Evolutionary conservation across 2,888 invertebrate species (phyloP).

Genomic region (Hydropsyche betteni): DNA sequence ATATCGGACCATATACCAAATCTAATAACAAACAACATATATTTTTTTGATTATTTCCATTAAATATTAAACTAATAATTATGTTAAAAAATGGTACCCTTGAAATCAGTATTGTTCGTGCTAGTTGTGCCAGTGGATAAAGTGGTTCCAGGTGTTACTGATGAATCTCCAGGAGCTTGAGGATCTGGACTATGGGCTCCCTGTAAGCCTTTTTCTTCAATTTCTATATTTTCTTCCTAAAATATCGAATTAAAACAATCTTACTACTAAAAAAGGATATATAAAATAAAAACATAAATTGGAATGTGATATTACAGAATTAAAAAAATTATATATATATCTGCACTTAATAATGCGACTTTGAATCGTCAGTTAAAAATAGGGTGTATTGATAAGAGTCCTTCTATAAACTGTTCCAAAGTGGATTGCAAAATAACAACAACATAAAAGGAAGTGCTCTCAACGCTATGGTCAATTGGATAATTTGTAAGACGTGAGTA

Average conservation of each 20-base stretch:
- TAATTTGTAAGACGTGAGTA: slow-evolving; percentile 31
- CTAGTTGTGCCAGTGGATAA: slow-evolving; percentile 40
- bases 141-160: slow-evolving; percentile 37
- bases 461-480: slow-evolving; percentile 31
- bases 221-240: slow-evolving; percentile 65
- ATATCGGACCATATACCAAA: slow-evolving; percentile 60
- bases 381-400: slow-evolving; percentile 35
- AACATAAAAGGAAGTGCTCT: slow-evolving; percentile 37
- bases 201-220: slow-evolving; percentile 59
- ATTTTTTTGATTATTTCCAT: background rate
- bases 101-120: slow-evolving; percentile 45
- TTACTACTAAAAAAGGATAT: background rate
- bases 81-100: slow-evolving; percentile 37
- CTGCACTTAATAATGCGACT: too few relatives aligned
- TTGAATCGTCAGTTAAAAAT: slow-evolving; percentile 32
- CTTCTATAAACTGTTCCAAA: slow-evolving; percentile 38
- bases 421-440: slow-evolving; percentile 40
- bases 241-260: slow-evolving; percentile 13
- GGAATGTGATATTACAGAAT: background rate
- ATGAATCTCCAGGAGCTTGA: slow-evolving; percentile 57
- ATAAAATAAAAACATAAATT: background rate
- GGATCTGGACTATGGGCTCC: slow-evolving; percentile 54
- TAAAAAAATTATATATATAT: too few relatives aligned
- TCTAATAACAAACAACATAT: slow-evolving; percentile 53
- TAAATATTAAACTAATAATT: background rate